Evolutionary conservation across 1,140 invertebrate species (phyloP), one percentile per base, ranked within the genome.

Genomic region (Dryas iulia): DNA sequence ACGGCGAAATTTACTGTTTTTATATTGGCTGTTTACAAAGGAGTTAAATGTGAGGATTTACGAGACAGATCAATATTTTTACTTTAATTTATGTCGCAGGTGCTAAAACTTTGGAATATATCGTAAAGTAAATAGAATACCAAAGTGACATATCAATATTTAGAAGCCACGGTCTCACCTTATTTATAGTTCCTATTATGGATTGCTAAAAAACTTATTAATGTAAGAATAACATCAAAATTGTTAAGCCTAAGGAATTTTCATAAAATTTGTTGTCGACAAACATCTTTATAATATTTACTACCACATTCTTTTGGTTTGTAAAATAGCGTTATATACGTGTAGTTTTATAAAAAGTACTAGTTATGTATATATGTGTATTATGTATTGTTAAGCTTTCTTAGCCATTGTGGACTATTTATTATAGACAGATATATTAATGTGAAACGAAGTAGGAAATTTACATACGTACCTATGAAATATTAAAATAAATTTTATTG

Each of bases 321-420:
- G 31, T 62, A 56, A 63, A 65, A 70, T 53, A 56, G 28, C 47
- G 53, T 56, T 61, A 21, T 52, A 47, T 47, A 47, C n/a, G 14
- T 11, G 39, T 47, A 21, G 39, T 47, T 47, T 21, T 47, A 47
- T 21, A 47, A 21, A 47, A 21, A 47, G 21, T 6, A 47, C 39
- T 47, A 47, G 33, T 59, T 63, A 53, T 69, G 54, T 70, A 63
- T 60, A 70, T 54, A 65, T 53, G 14, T n/a, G n/a, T n/a, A n/a
- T n/a, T 56, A 56, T 65, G 14, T 47, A 70, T 61, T 58, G 53
- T 69, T 73, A 73, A 73, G 47, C 39, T 75, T 72, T 57, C 47
- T 64, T 60, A 77, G 77, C 74, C 39, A 76, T 73, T 83, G 74
- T 83, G 77, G 75, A 81, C 75, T 87, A 87, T 87, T 87, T 87